Evolutionary conservation across 1,140 invertebrate species (phyloP), one percentile per base, ranked within the genome.

Genomic region (Lepidurus packardi): DNA sequence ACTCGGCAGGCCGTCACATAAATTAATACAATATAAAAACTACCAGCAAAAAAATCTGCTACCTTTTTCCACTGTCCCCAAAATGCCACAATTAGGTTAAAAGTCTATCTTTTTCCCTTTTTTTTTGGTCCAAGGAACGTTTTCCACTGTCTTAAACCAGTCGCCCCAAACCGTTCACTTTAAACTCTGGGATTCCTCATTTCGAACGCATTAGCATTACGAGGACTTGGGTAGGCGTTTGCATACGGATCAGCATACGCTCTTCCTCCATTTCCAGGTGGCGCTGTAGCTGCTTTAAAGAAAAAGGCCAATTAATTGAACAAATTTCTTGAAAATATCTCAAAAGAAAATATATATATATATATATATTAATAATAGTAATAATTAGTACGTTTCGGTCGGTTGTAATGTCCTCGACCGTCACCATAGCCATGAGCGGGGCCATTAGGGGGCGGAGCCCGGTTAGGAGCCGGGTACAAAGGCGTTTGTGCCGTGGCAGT

Each of bases 371-470:
- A 9, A 7, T 42, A 7, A 24, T 43, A 75, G 25, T 1, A 75
- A 7, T 16, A 75, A 75, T 0, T 41, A 21, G n/a, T 43, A 81
- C 82, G 80, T 80, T 82, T 82, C 53, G 82, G 80, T 73, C 85
- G 82, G 85, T 92, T 92, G 84, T 92, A 91, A 73, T 86, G 85
- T 80, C 90, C 89, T 82, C 91, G 85, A 16, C 90, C 90, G 82
- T 91, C 90, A 9, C 90, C 89, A 81, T 91, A 91, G 9, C 90
- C 90, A 78, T 89, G 89, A 76, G 90, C 87, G 47, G 90, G 90
- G 53, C 88, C 89, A 81, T 89, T 85, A 80, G 82, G 80, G 1
- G 82, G 21, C 53, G 80, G 74, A 77, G 73, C n/a, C 65, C 78
- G 21, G 73, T 78, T 73, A 78, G 79, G 45, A 73, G 78, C 53